phyloP scores from a whole-genome alignment of 37 sponge, comb jelly and placozoan species.

The Hexactinellida sp. region DNA sequence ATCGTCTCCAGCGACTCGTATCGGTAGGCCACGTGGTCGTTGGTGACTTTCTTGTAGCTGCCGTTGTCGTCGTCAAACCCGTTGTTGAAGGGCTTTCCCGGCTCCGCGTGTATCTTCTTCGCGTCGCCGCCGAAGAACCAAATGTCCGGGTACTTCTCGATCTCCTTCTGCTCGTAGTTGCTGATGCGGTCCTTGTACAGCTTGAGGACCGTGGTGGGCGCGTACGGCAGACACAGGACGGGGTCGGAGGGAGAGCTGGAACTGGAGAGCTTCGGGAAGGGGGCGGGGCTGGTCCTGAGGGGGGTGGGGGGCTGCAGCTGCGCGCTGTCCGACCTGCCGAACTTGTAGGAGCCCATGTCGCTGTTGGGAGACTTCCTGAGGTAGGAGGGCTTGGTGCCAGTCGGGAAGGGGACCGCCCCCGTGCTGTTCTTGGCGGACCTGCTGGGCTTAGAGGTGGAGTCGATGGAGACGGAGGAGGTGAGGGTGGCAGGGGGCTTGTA shows the following conservation, averaged over 20 bases:
- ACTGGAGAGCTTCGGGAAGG: background rate
- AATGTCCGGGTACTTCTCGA: conserved; percentile 56
- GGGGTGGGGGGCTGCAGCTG: background rate
- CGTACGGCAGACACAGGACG: conserved; percentile 23
- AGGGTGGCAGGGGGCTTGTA: background rate
- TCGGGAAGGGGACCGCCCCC: background rate
- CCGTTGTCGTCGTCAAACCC: conserved; percentile 92
- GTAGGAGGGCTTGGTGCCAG: background rate
- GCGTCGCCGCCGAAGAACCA: conserved; percentile 88
- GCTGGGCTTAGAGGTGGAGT: background rate
- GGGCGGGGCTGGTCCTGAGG: background rate
- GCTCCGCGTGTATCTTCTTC: conserved; percentile 72
- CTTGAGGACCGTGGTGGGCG: conserved; percentile 47
- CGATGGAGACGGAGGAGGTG: background rate
- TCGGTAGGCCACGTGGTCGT: conserved; percentile 86
- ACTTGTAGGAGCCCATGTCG: background rate
- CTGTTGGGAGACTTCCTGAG: conserved; percentile 2
- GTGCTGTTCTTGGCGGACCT: background rate
- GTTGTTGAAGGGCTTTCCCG: conserved; percentile 64
- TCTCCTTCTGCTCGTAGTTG: conserved; percentile 82
- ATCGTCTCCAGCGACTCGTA: conserved; percentile 83
- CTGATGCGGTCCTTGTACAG: conserved; percentile 81
- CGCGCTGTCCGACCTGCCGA: background rate
- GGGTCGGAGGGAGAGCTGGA: background rate
- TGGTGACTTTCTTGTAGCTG: conserved; percentile 60